Conservation (phyloP, 2,113 vertebrate species). For the Gracilinanus agilis region DNA sequence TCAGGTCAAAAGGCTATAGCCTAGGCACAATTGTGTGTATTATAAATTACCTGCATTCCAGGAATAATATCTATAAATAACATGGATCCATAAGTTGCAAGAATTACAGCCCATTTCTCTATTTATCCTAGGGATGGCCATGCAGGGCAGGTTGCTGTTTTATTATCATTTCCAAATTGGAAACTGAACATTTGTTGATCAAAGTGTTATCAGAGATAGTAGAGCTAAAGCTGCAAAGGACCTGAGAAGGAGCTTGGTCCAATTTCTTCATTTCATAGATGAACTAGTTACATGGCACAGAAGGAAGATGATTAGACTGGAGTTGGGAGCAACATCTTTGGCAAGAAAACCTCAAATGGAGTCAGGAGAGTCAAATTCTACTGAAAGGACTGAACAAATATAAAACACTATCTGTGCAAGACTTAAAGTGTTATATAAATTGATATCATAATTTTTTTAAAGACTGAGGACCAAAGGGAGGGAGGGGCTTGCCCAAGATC, state of each 20-base stretch:
- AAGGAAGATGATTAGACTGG: background rate
- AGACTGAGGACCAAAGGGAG: background rate
- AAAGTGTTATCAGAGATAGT: background rate
- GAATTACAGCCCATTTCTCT: slow-evolving; percentile 26
- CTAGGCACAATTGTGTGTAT: background rate
- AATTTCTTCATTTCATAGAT: background rate
- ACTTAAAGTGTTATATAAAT: background rate
- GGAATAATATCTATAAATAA: background rate
- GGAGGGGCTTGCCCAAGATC: background rate
- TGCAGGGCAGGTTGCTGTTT: slow-evolving; percentile 13
- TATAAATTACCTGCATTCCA: slow-evolving; percentile 25
- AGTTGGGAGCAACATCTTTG: background rate
- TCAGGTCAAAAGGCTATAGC: background rate
- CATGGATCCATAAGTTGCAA: background rate
- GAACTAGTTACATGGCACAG: background rate
- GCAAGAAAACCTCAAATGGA: too few species aligned
- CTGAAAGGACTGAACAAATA: too few species aligned
- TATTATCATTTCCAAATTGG: background rate
- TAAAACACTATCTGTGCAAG: background rate
- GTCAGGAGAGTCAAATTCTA: too few species aligned
- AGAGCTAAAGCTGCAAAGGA: background rate
- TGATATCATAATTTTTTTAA: background rate
- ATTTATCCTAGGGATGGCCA: background rate
- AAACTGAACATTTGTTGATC: slow-evolving; percentile 15
- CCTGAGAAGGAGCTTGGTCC: background rate